Evolutionary conservation across 2,113 vertebrate species (phyloP).

Genomic region (Platanista minor): DNA sequence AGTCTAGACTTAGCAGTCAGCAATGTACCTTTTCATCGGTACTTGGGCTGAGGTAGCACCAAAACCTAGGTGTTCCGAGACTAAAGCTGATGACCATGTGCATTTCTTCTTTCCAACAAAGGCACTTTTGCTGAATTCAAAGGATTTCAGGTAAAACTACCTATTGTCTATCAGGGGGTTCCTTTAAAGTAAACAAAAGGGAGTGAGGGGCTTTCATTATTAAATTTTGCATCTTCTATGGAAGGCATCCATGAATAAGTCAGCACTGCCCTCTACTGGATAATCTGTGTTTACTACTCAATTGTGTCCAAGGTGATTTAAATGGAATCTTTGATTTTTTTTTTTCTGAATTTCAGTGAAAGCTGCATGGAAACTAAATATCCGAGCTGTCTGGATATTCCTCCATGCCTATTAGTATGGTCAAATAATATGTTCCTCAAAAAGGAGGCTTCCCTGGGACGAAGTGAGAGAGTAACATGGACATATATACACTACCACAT

Average conservation of each 20-base stretch:
- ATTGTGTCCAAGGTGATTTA: not conserved
- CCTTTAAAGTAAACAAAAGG: not conserved
- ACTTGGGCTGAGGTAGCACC: not conserved
- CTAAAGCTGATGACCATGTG: not conserved
- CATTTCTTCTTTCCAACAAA: not conserved
- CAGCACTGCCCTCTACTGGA: constrained; percentile 69
- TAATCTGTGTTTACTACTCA: not conserved
- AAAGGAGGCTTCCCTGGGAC: not conserved
- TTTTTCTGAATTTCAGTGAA: not conserved
- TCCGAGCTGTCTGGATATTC: not conserved
- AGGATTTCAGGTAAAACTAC: not conserved
- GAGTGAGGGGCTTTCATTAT: not conserved
- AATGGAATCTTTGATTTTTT: not conserved
- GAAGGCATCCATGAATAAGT: not conserved
- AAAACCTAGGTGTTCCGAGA: not conserved
- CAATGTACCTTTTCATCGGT: not conserved
- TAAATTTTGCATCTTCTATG: not conserved
- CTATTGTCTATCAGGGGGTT: not conserved
- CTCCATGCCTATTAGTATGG: not conserved
- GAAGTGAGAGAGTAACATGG: too few relatives aligned
- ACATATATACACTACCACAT: too few relatives aligned
- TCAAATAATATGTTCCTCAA: not conserved
- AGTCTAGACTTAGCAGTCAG: not conserved
- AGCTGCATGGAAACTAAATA: not conserved
- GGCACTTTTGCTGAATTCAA: not conserved